phyloP scores from a whole-genome alignment of 2,888 invertebrate genomes.

The Drosophila stalkeri region DNA sequence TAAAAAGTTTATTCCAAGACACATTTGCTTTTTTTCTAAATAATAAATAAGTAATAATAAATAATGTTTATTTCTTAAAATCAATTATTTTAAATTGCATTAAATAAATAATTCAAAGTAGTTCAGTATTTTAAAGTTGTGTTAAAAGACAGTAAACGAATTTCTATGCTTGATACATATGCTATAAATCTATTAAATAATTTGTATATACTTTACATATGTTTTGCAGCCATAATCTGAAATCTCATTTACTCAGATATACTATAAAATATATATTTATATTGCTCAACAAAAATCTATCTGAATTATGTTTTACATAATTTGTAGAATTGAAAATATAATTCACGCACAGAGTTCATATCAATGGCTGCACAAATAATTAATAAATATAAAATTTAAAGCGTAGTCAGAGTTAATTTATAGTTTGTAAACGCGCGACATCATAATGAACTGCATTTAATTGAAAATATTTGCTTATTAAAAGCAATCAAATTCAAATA shows the following conservation, averaged over 20 bases:
- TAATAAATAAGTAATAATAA: too few relatives aligned
- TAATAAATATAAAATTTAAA: not conserved
- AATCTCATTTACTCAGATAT: not conserved
- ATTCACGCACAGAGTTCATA: not conserved
- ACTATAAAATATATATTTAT: not conserved
- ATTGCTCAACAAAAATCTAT: not conserved
- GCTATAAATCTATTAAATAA: too few relatives aligned
- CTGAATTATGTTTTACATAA: not conserved
- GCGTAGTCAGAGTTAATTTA: constrained; percentile 4
- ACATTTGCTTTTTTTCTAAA: too few relatives aligned
- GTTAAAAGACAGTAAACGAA: too few relatives aligned
- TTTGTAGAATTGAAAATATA: not conserved
- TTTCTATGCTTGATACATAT: too few relatives aligned
- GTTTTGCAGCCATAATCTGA: not conserved
- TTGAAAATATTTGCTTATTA: constrained; percentile 57
- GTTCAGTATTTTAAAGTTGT: too few relatives aligned
- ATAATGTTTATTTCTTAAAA: too few relatives aligned
- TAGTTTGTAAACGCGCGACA: constrained; percentile 3
- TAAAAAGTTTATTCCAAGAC: too few relatives aligned
- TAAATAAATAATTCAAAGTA: too few relatives aligned
- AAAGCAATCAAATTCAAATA: constrained; percentile 63
- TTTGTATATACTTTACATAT: not conserved
- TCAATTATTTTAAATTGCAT: too few relatives aligned
- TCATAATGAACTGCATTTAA: constrained; percentile 51
- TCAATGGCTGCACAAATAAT: not conserved